phyloP scores from a whole-genome alignment of 2,888 invertebrate genomes.

The Caradrina clavipalpis region DNA sequence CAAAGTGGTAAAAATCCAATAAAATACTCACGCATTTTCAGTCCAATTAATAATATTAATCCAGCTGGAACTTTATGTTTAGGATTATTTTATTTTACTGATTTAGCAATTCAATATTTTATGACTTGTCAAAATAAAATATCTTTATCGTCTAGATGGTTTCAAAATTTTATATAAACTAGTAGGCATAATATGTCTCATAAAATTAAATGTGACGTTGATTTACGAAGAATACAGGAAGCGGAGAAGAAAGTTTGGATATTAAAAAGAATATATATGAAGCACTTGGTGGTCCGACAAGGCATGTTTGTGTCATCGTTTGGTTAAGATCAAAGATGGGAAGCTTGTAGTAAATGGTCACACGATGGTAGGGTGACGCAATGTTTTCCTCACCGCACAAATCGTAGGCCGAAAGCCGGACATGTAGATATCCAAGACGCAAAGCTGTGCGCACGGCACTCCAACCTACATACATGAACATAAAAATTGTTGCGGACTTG shows the following conservation, averaged over 20 bases:
- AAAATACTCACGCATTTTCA: conserved; percentile 55
- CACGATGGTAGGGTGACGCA: conserved; percentile 79
- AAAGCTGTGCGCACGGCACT: conserved; percentile 88
- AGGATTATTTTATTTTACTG: conserved; percentile 24
- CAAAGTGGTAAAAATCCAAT: not conserved
- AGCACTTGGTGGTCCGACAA: conserved; percentile 33
- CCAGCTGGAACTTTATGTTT: conserved; percentile 24
- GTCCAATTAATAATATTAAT: conserved; percentile 17
- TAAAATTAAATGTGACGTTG: conserved; percentile 42
- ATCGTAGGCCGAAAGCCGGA: conserved; percentile 86
- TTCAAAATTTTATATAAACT: conserved; percentile 56
- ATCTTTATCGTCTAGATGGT: conserved; percentile 62
- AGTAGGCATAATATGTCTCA: conserved; percentile 58
- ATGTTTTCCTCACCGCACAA: conserved; percentile 80
- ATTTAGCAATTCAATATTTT: conserved; percentile 46
- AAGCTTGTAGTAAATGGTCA: conserved; percentile 70
- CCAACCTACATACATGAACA: conserved; percentile 86
- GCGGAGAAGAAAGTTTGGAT: conserved; percentile 11
- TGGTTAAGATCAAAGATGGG: conserved; percentile 63
- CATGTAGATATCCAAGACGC: conserved; percentile 79
- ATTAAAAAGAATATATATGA: conserved; percentile 21
- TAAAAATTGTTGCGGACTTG: conserved; percentile 81
- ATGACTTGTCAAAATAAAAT: conserved; percentile 53
- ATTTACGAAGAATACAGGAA: conserved; percentile 46
- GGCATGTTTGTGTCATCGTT: conserved; percentile 59